Percentiles rank a stretch among this genome's conserved stretches.
phyloP scores from a whole-genome alignment of 2,888 invertebrate genomes.

The Phragmatobia fuliginosa region DNA sequence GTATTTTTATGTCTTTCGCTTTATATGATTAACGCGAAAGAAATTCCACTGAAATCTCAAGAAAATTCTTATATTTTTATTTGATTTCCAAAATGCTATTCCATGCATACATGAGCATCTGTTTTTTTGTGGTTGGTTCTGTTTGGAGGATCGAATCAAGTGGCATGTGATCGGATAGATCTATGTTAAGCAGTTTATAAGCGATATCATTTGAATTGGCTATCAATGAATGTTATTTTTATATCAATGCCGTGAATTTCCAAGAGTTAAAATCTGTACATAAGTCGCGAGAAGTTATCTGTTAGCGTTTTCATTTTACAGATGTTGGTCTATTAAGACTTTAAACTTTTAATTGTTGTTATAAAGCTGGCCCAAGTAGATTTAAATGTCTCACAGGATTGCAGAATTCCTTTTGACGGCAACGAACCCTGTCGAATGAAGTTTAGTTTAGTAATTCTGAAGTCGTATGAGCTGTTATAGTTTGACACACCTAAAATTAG shows the following conservation, averaged over 20 bases:
- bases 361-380: not conserved
- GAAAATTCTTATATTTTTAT: not conserved
- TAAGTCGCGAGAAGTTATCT: not conserved
- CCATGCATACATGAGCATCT: too few relatives aligned
- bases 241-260: not conserved
- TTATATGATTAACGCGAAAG: not conserved
- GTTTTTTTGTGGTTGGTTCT: too few relatives aligned
- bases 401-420: not conserved
- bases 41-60: not conserved
- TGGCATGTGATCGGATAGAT: too few relatives aligned
- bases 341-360: not conserved
- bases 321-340: not conserved
- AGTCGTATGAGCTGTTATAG: not conserved
- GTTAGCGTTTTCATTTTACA: not conserved
- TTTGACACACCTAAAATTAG: not conserved
- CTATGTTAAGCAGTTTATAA: not conserved
- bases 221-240: not conserved
- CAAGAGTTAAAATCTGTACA: not conserved
- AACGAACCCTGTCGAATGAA: not conserved
- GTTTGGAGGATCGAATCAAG: too few relatives aligned
- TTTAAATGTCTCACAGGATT: not conserved
- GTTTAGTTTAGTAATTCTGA: not conserved
- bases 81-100: not conserved
- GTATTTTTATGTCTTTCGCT: not conserved
- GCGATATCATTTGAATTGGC: too few relatives aligned